phyloP scores from a whole-genome alignment of 2,888 invertebrate genomes.

The Melinopterus prodromus region DNA sequence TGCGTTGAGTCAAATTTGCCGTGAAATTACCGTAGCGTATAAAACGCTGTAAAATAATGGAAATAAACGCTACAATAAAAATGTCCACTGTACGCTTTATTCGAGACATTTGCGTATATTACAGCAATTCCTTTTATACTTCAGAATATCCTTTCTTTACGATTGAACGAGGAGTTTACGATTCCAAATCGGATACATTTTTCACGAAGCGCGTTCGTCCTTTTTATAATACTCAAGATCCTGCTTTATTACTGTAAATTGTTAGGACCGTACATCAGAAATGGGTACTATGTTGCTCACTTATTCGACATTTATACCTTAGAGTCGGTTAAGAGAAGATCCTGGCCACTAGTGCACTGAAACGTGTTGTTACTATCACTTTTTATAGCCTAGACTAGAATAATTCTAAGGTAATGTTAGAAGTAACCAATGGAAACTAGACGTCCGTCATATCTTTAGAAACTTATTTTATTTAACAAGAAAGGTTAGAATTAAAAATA shows the following conservation, averaged over 20 bases:
- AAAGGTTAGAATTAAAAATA: no score
- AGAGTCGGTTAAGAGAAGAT: no score
- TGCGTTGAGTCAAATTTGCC: no score
- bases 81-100: not conserved
- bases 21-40: not conserved
- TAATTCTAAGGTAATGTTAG: no score
- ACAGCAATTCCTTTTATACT: not conserved
- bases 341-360: no score
- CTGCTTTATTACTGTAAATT: not conserved
- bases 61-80: constrained; percentile 4
- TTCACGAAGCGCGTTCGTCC: not conserved
- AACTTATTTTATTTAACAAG: no score
- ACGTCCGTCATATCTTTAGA: no score
- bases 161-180: constrained; percentile 4
- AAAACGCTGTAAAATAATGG: not conserved
- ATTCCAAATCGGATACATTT: not conserved
- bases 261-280: not conserved
- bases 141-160: not conserved
- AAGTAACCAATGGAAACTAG: no score
- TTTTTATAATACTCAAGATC: not conserved
- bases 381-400: no score
- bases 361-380: no score
- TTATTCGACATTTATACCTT: not conserved
- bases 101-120: not conserved
- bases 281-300: not conserved